Evolutionary conservation across 2,797 vertebrate species (phyloP).

Genomic region (Chrosomus eos): DNA sequence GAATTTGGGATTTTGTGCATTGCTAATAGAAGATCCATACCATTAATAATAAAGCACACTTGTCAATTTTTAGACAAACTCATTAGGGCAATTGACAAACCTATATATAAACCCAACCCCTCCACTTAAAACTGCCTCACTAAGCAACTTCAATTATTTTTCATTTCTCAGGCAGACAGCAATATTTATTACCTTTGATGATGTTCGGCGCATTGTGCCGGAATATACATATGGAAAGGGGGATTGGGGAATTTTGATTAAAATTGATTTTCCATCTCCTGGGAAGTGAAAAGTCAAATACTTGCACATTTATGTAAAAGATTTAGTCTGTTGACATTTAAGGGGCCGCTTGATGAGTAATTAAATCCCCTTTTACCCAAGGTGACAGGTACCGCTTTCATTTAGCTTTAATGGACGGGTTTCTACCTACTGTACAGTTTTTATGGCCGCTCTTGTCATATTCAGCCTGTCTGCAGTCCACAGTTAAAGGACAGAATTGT

Average conservation of each 20-base stretch:
- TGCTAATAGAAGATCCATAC: conserved; percentile 27
- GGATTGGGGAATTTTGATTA: conserved; percentile 93
- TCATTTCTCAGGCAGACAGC: conserved; percentile 71
- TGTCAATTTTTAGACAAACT: conserved; percentile 77
- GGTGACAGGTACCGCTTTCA: conserved; percentile 90
- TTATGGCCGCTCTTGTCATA: conserved; percentile 81
- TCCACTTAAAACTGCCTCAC: conserved; percentile 74
- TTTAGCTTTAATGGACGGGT: conserved; percentile 86
- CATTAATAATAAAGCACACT: conserved; percentile 27
- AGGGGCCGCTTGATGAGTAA: conserved; percentile 95
- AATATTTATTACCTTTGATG: conserved; percentile 87
- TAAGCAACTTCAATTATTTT: conserved; percentile 76
- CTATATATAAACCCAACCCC: conserved; percentile 70
- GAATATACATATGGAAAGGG: conserved; percentile 88
- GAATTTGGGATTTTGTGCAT: conserved; percentile 38
- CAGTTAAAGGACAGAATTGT: conserved; percentile 65
- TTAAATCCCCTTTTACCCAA: conserved; percentile 93
- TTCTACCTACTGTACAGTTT: conserved; percentile 74
- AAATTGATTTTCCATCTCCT: conserved; percentile 96
- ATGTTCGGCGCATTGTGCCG: conserved; percentile 84
- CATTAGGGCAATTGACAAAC: conserved; percentile 78
- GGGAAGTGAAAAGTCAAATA: conserved; percentile 94
- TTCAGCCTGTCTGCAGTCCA: conserved; percentile 73
- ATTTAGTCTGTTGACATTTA: conserved; percentile 96
- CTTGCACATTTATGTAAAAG: conserved; percentile 94